Percentiles rank a stretch among this genome's conserved stretches.
Evolutionary conservation across 2,113 vertebrate genomes (phyloP).

Genomic region (Megaceryle maxima): DNA sequence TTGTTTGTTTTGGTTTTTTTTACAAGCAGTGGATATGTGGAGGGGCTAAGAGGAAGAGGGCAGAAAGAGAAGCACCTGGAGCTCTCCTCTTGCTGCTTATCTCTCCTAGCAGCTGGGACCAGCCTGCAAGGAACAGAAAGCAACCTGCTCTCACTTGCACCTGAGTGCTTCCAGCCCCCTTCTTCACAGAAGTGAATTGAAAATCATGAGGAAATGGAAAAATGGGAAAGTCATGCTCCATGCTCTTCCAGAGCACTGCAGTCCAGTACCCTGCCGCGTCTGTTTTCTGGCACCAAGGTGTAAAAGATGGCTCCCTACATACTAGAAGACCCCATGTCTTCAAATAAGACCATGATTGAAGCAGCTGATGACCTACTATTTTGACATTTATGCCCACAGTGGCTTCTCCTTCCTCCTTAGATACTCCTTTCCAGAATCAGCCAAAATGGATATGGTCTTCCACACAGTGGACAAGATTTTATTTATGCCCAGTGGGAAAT

Average conservation of each 20-base stretch:
- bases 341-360: background rate
- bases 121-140: background rate
- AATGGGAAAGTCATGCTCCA: background rate
- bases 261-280: background rate
- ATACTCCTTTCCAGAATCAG: background rate
- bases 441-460: constrained; percentile 38
- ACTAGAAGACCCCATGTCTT: background rate
- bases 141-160: background rate
- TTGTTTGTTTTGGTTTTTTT: background rate
- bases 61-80: background rate
- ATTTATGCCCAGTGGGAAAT: background rate
- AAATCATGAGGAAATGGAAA: background rate
- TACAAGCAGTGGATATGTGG: background rate
- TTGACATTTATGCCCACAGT: background rate
- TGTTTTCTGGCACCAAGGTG: background rate
- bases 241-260: background rate
- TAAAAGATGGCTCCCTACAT: background rate
- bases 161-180: background rate
- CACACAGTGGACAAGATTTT: background rate
- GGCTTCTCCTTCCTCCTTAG: background rate
- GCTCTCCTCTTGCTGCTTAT: background rate
- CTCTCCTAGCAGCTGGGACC: background rate
- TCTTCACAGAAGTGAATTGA: background rate
- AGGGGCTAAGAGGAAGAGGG: background rate
- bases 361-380: background rate